Conservation (phyloP, 2,888 invertebrate species). For the Cyrtodaria siliqua region DNA sequence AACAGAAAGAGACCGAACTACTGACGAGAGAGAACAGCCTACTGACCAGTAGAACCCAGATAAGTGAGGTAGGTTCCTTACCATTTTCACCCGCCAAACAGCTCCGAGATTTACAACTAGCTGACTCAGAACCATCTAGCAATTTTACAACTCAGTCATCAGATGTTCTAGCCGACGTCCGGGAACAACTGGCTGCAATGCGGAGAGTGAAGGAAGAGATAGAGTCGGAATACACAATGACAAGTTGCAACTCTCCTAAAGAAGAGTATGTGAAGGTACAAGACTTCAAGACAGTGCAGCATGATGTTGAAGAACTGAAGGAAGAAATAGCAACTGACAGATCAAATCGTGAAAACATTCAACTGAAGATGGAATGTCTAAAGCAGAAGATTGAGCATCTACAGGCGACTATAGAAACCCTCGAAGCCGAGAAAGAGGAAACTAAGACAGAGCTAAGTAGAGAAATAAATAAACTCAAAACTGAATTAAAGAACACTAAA, state of each 20-base stretch:
- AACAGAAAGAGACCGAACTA: conserved; percentile 43
- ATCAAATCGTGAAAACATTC: conserved; percentile 32
- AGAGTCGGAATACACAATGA: conserved; percentile 52
- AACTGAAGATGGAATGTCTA: conserved; percentile 47
- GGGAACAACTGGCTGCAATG: conserved; percentile 51
- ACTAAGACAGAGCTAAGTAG: conserved; percentile 34
- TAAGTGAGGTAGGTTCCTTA: not conserved
- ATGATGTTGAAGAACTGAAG: conserved; percentile 46
- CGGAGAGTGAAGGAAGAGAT: conserved; percentile 49
- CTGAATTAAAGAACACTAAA: conserved; percentile 47
- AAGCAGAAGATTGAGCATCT: conserved; percentile 49
- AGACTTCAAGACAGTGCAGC: conserved; percentile 51
- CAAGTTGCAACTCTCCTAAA: conserved; percentile 36
- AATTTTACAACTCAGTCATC: conserved; percentile 50
- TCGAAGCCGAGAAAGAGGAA: conserved; percentile 45
- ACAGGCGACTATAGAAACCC: conserved; percentile 30
- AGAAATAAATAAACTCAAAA: conserved; percentile 48
- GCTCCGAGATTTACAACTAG: not conserved
- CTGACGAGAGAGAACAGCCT: conserved; percentile 47
- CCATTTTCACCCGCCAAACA: conserved; percentile 7
- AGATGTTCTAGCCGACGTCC: conserved; percentile 46
- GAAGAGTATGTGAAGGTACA: conserved; percentile 54
- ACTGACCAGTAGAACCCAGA: conserved; percentile 6
- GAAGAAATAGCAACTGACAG: conserved; percentile 55
- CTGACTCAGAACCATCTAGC: conserved; percentile 11